Evolutionary conservation across 2,797 vertebrate species (phyloP).

Genomic region (Oreortyx pictus): DNA sequence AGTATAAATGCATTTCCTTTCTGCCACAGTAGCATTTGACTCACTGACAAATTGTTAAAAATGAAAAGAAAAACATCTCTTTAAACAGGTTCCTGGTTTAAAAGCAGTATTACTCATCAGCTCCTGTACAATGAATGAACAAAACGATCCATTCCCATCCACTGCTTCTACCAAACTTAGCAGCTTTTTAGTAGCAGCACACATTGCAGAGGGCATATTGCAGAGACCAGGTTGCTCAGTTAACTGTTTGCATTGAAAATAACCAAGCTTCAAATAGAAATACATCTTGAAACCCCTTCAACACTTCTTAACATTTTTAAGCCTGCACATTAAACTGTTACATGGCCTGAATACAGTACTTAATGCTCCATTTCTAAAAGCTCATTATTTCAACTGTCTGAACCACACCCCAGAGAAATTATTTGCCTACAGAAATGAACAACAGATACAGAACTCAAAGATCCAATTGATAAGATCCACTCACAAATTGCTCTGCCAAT

Average conservation of each 20-base stretch:
- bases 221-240: neutral
- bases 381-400: neutral
- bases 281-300: neutral
- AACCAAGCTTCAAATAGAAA: neutral
- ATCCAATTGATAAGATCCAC: neutral
- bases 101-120: neutral
- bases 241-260: neutral
- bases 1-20: neutral
- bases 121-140: neutral
- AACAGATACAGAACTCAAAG: slow-evolving; percentile 12
- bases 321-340: neutral
- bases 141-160: neutral
- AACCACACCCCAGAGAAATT: slow-evolving; percentile 1
- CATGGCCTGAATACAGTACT: neutral
- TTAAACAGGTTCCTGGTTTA: neutral
- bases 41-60: neutral
- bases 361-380: slow-evolving; percentile 35
- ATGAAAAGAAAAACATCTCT: neutral
- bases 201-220: neutral
- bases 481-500: slow-evolving; percentile 47
- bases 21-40: neutral
- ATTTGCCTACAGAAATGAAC: slow-evolving; percentile 30
- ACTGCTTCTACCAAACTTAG: neutral
- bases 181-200: neutral
- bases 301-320: neutral